Conservation (phyloP, 1,140 invertebrate genomes). For the Centruroides vittatus region DNA sequence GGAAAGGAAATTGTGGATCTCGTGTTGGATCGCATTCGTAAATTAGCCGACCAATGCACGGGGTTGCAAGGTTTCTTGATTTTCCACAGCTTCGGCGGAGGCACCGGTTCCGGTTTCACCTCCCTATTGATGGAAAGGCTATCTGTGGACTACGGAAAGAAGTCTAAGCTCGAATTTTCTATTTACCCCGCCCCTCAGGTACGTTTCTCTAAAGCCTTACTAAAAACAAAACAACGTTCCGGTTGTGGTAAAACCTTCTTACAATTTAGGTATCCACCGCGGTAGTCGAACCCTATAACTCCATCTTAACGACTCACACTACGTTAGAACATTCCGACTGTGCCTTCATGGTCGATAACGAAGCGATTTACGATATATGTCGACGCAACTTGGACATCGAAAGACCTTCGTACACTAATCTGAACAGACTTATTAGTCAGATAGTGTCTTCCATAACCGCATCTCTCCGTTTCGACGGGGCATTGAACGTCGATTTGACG, state of each 20-base stretch:
- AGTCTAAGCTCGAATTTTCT: too few species aligned
- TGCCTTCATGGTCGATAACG: conserved; percentile 41
- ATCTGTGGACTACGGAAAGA: conserved; percentile 46
- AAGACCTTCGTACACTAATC: conserved; percentile 40
- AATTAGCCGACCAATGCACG: conserved; percentile 23
- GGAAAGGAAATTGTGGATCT: conserved; percentile 53
- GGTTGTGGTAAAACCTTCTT: too few species aligned
- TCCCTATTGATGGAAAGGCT: conserved; percentile 54
- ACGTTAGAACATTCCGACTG: conserved; percentile 64
- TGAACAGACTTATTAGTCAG: conserved; percentile 39
- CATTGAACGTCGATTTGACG: conserved; percentile 44
- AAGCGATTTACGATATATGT: too few species aligned
- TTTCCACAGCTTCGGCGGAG: conserved; percentile 49
- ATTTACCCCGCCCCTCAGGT: conserved; percentile 51
- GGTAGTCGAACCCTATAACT: conserved; percentile 81
- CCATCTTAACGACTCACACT: conserved; percentile 30
- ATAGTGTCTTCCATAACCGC: conserved; percentile 45
- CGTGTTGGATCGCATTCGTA: conserved; percentile 47
- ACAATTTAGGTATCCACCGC: conserved; percentile 39
- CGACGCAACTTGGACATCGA: conserved; percentile 45
- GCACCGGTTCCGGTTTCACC: conserved; percentile 54
- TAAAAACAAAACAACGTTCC: too few species aligned
- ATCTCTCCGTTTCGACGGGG: conserved; percentile 52
- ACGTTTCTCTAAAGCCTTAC: not conserved
- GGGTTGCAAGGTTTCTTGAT: conserved; percentile 35